Base-by-base conservation (phyloP, 1,140 invertebrate genomes). In the Drosophila azteca region DNA sequence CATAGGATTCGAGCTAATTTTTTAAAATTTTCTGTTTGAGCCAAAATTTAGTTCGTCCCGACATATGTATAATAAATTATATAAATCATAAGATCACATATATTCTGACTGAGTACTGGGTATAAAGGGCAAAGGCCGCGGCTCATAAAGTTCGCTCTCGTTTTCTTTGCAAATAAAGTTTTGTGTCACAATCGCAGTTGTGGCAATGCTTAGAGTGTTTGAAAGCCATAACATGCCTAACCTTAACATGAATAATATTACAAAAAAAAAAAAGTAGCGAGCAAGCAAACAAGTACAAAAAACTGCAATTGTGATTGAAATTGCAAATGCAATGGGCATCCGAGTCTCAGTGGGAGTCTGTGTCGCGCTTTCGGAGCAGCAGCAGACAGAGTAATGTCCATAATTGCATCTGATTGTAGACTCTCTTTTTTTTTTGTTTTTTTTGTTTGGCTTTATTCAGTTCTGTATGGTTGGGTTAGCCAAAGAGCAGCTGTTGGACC, bases 211-310 rank as follows among this genome's bases (percentile, higher is more conserved):
- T 57, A 39, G 60, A 54, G 64, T 69, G 74, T 83, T 66, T 78
- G 22, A 74, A 78, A 63, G 69, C 62, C 66, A 80, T 70, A 64
- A 72, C 67, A 85, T 71, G 58, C 76, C 77, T 78, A 81, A 85
- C 82, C 82, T 85, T 85, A 85, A 85, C 82, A 85, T 76, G 62
- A 87, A 85, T 85, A 61, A 61, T 39, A 11, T 11, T 39, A 3
- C 13, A 39, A 39, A 39, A 11, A 9, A 35, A 52, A 41, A 64
- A n/a, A n/a, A n/a, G n/a, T n/a, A n/a, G n/a, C n/a, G n/a, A n/a
- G n/a, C n/a, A 13, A 13, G 35, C 35, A 39, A 39, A 13, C 35
- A 39, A 39, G 11, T 39, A 39, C 35, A 39, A 39, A 39, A 39
- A 3, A 49, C 50, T n/a, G 26, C 29, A 35, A 52, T 48, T 3